Base-by-base conservation (phyloP, 2,797 vertebrate species). In the Muscicapa comitata region DNA sequence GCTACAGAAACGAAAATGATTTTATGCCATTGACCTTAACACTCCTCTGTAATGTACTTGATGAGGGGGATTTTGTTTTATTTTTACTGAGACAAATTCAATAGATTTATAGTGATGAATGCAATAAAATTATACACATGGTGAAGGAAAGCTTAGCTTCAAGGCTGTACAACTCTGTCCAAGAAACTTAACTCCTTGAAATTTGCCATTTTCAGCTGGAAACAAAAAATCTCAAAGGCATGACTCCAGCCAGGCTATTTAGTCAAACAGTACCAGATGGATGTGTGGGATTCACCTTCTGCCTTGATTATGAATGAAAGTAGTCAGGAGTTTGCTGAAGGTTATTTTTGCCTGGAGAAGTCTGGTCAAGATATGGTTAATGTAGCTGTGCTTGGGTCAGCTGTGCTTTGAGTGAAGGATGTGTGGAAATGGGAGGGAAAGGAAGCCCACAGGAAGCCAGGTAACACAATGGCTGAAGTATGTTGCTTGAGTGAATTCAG, bases 181-280 rank as follows among this genome's bases (percentile, higher is more conserved):
- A 87, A 90, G 90, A 84, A 95, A 94, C 57, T 90, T 77, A 95
- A 85, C 83, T 94, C 67, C 86, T 89, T 6, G 5, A 95, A 95
- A 92, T 82, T 57, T 85, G 57, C 77, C 88, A 89, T 95, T 92
- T 96, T 97, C 84, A 87, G 67, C 68, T 67, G 86, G 76, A 94
- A 88, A 88, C 82, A 73, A 88, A 93, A 88, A 93, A 88, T 74
- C 77, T 89, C n/a, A 63, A 86, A 85, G 86, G 92, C 83, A 50
- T 26, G 68, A 73, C 75, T 96, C 90, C 96, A 94, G 80, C 48
- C 74, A 80, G 71, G 63, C 59, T 85, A 63, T 90, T 94, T 81
- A 95, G 74, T 89, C 83, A 92, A 95, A 86, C 55, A 88, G 86
- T 70, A 89, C 86, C 92, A 97, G 72, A 88, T 63, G 84, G 75